Evolutionary conservation across 2,113 vertebrate genomes (phyloP).

Genomic region (Alces alces): DNA sequence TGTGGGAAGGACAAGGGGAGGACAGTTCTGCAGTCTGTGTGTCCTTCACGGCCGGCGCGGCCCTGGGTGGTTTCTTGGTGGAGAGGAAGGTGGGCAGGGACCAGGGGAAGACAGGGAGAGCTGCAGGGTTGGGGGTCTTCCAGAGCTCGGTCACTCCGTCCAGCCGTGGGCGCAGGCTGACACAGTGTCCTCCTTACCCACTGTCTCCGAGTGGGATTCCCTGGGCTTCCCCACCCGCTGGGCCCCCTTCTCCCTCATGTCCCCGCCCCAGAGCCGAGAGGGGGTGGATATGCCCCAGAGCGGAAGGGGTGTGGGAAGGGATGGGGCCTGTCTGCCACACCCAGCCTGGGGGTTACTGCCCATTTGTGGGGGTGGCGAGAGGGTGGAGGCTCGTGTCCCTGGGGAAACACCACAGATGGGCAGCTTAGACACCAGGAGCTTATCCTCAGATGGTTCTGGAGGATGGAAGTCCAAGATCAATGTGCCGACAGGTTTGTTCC

Average conservation of each 20-base stretch:
- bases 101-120: background rate
- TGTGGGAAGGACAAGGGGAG: background rate
- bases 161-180: background rate
- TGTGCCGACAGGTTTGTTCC: background rate
- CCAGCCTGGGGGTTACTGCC: background rate
- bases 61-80: background rate
- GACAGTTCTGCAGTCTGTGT: background rate
- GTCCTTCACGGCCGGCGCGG: background rate
- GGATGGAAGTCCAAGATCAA: background rate
- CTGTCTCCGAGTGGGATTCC: background rate
- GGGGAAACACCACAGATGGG: background rate
- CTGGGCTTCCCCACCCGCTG: background rate
- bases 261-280: rapidly evolving
- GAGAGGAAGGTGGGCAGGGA: background rate
- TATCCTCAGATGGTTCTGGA: background rate
- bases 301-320: background rate
- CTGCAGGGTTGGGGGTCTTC: background rate
- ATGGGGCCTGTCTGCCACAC: background rate
- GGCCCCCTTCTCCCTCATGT: background rate
- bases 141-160: background rate
- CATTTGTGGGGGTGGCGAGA: background rate
- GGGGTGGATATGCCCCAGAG: background rate
- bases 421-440: background rate
- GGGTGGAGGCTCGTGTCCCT: background rate
- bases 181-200: background rate